Evolutionary conservation across 2,888 invertebrate genomes (phyloP), one percentile per base, ranked within the genome.

Genomic region (Agrochola litura): DNA sequence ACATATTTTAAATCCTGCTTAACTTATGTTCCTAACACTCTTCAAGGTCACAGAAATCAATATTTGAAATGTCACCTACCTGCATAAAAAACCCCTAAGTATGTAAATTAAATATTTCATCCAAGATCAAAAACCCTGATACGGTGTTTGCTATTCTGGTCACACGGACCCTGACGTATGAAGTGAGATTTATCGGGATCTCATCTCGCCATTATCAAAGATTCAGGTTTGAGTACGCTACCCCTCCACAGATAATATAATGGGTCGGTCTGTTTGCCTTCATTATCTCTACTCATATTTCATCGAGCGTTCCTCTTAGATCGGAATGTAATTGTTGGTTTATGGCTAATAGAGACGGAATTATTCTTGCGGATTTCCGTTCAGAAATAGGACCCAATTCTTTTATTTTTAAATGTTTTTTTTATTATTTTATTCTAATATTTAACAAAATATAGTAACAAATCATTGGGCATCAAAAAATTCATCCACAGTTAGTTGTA

Each of bases 141-240:
- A 87, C 58, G 69, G 73, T 71, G 76, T 41, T 86, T 79, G 79
- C 56, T 85, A 86, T 86, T 87, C 88, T 65, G 65, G 73, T 79
- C 86, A 73, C 52, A 77, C 43, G 54, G 30, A 46, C 52, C 43
- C 73, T 85, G 83, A 79, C 76, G 73, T 75, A 77, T 73, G 83
- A 76, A 77, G 77, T 85, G 76, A 85, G 83, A 88, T 86, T 86
- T 86, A 86, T 86, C 76, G 84, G 49, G 67, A 73, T 83, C 88
- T 86, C 86, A 80, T 80, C 77, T 86, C 67, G 52, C 78, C 68
- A 77, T 86, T 88, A 86, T 82, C 86, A 86, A 79, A 83, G 77
- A 76, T 81, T 81, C 76, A 72, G 79, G 76, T 76, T 80, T 37
- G 72, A 74, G 65, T 67, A 65, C 58, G 73, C 65, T 72, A 83